Evolutionary conservation across 92 coral and sea anemone genomes (phyloP).

Genomic region (Anthopleura xanthogrammica): DNA sequence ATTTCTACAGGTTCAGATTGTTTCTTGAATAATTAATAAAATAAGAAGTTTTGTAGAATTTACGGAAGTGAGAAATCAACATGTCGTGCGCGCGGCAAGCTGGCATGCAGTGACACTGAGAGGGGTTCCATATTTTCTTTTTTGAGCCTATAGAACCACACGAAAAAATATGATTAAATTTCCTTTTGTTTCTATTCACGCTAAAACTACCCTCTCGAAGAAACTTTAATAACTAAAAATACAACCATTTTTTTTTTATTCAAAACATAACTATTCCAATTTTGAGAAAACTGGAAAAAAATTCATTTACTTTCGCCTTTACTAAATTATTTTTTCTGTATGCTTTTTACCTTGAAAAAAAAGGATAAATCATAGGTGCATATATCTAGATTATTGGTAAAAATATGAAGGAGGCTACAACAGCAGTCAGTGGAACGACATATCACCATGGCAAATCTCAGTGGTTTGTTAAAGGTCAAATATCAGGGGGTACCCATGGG

Average conservation of each 20-base stretch:
- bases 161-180: not conserved
- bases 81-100: too few relatives aligned
- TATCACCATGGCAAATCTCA: constrained; percentile 77
- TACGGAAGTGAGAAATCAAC: too few relatives aligned
- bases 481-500: constrained; percentile 58
- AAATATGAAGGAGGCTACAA: constrained; percentile 10
- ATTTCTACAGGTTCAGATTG: too few relatives aligned
- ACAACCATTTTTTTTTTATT: too few relatives aligned
- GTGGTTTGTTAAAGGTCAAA: constrained; percentile 72
- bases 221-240: too few relatives aligned
- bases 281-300: not conserved
- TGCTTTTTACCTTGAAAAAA: not conserved
- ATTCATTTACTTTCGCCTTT: not conserved
- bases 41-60: too few relatives aligned
- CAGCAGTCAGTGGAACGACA: constrained; percentile 29
- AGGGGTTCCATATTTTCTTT: not conserved
- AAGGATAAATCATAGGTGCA: constrained; percentile 9
- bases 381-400: not conserved
- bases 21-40: too few relatives aligned
- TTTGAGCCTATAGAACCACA: not conserved
- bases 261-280: too few relatives aligned
- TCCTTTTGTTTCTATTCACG: not conserved
- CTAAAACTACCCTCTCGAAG: not conserved
- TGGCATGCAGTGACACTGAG: not conserved
- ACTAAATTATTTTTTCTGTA: not conserved